phyloP scores from a whole-genome alignment of 2,888 invertebrate genomes.

The Lamellibrachia columna region DNA sequence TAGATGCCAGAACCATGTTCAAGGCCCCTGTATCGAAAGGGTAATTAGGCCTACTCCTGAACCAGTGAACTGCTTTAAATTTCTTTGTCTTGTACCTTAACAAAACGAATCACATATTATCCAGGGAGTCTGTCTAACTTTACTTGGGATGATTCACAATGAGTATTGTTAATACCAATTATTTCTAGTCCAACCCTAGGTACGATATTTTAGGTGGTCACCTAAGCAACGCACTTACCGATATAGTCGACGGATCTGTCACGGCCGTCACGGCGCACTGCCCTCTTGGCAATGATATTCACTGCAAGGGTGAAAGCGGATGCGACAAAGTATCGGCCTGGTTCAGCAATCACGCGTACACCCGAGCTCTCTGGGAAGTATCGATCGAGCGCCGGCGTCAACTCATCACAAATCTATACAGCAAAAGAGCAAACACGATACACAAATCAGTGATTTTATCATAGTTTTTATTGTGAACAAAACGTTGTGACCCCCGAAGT shows the following conservation, averaged over 20 bases:
- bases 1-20: not conserved
- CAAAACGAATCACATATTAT: no score
- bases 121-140: no score
- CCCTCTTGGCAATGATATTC: slow-evolving; percentile 84
- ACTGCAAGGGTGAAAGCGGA: slow-evolving; percentile 92
- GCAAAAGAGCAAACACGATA: slow-evolving; percentile 30
- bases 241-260: slow-evolving; percentile 36
- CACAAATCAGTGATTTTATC: not conserved
- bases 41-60: no score
- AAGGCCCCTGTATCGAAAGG: no score
- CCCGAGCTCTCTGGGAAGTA: slow-evolving; percentile 80
- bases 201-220: not conserved
- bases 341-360: slow-evolving; percentile 91
- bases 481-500: not conserved
- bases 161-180: no score
- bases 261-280: slow-evolving; percentile 61
- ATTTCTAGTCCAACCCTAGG: not conserved
- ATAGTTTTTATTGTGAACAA: not conserved
- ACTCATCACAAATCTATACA: slow-evolving; percentile 78
- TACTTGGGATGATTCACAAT: no score
- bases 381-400: slow-evolving; percentile 81
- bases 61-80: no score
- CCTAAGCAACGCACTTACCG: slow-evolving; percentile 23
- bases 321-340: slow-evolving; percentile 94
- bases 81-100: no score